Base-by-base conservation (phyloP, 2,113 vertebrate species). In the Callocephalon fimbriatum region DNA sequence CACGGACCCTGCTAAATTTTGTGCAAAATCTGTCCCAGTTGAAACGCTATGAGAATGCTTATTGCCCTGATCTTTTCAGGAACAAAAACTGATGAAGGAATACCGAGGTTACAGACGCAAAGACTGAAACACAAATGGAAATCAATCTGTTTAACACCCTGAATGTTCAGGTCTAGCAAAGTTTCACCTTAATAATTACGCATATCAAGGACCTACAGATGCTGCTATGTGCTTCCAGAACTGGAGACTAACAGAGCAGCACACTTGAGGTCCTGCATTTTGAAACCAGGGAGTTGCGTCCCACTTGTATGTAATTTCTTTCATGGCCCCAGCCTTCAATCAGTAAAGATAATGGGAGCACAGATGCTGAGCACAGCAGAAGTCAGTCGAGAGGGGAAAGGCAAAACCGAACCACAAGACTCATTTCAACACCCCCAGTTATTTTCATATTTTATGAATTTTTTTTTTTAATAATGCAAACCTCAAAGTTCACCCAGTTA, bases 381-480 rank as follows among this genome's bases (percentile, higher is more conserved):
- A 85, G n/a, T 35, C 40, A 53, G 15, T 1, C 42, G 9, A 15
- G 47, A 35, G 5, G n/a, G 5, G 7, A 78, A 70, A 44, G 11
- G 40, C 9, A 76, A 44, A 89, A 88, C 40, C 16, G 62, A 74
- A 50, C 72, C 68, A 54, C 50, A 67, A 70, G 50, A 95, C 83
- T 21, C 1, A 92, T n/a, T 95, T 45, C 42, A 62, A 73, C 50
- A 90, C 6, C 6, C 13, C 9, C 45, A 67, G 20, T 73, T 65
- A 22, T 42, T 93, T 66, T 76, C 45, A 62, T 20, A 14, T 66
- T 86, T 93, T 73, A 80, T 71, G 86, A 78, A 86, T n/a, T 2
- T 2, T 17, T 42, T 48, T 90, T 17, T 47, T 48, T 90, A 97
- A 93, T 92, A 92, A 84, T 10, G 12, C 25, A 92, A 78, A 77